Evolutionary conservation across 2,797 vertebrate genomes (phyloP), one percentile per base, ranked within the genome.

Genomic region (Falco biarmicus): DNA sequence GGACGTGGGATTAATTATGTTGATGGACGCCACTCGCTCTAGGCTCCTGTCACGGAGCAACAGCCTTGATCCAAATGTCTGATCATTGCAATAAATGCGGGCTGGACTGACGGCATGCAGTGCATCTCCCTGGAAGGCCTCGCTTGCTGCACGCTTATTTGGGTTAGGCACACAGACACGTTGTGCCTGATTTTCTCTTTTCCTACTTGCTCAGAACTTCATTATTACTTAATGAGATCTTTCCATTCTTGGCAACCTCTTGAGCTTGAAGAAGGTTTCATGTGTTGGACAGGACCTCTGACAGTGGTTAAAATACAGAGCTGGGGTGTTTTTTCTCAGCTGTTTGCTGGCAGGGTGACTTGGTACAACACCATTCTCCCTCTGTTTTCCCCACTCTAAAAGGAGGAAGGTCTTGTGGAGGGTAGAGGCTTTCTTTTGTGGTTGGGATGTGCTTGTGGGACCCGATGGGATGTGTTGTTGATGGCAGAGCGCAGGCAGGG

Each of bases 221-320:
- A 43, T 83, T 85, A 87, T 83, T 93, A 57, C 50, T 93, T 95
- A 57, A 65, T 77, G 90, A 91, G 84, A 86, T 90, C 85, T 78
- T 93, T 91, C 89, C 70, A 32, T 79, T 83, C 76, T 81, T 65
- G 86, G 73, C 80, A 81, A 24, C 48, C 31, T 87, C 77, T 69
- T 0, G 14, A 86, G 80, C 80, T 71, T 14, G 57, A 54, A 28
- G 81, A 47, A 10, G 20, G 41, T 64, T 83, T 43, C 18, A 1
- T 32, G 80, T 34, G 5, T 88, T 1, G 9, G 39, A 22, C 6
- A 1, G 29, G 54, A 64, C 45, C 24, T 71, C 65, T 73, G 60
- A 9, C 60, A 19, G 56, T 13, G 53, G 66, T 50, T 71, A 7
- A 63, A 47, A 31, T 20, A 5, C 15, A 14, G 61, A 61, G 43